phyloP scores from a whole-genome alignment of 1,140 invertebrate species.

The Dermatophagoides farinae region DNA sequence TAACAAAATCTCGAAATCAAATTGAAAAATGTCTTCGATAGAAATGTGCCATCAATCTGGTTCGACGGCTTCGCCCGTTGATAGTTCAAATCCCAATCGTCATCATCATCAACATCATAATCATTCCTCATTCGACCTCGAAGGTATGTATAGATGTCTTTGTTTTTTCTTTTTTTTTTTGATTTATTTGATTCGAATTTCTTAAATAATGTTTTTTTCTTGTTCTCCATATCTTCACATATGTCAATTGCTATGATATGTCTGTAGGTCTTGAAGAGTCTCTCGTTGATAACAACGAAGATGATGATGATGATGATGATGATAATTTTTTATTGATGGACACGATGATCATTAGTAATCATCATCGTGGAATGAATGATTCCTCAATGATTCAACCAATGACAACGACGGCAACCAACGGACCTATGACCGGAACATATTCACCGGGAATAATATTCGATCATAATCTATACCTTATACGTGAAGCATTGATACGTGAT shows the following conservation, averaged over 20 bases:
- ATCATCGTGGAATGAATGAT: too few relatives aligned
- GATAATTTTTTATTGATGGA: background rate
- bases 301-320: constrained; percentile 1
- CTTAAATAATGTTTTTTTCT: too few relatives aligned
- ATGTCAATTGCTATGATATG: too few relatives aligned
- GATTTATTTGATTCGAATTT: background rate
- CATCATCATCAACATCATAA: background rate
- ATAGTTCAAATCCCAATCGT: too few relatives aligned
- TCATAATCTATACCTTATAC: background rate
- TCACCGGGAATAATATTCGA: background rate
- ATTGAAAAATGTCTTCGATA: constrained; percentile 3
- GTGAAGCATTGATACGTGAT: constrained; percentile 8
- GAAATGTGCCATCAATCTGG: background rate
- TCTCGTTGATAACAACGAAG: background rate
- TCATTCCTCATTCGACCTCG: constrained; percentile 2
- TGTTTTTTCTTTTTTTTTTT: background rate
- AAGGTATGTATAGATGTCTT: background rate
- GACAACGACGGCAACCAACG: background rate
- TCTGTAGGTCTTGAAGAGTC: constrained; percentile 8
- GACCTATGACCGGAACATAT: background rate
- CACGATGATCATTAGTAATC: background rate
- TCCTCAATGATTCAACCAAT: background rate
- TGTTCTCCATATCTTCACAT: too few relatives aligned
- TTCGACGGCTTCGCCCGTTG: too few relatives aligned
- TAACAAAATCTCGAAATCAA: background rate